Conservation (phyloP, 2,797 vertebrate genomes). For the Onychomys arenicola region DNA sequence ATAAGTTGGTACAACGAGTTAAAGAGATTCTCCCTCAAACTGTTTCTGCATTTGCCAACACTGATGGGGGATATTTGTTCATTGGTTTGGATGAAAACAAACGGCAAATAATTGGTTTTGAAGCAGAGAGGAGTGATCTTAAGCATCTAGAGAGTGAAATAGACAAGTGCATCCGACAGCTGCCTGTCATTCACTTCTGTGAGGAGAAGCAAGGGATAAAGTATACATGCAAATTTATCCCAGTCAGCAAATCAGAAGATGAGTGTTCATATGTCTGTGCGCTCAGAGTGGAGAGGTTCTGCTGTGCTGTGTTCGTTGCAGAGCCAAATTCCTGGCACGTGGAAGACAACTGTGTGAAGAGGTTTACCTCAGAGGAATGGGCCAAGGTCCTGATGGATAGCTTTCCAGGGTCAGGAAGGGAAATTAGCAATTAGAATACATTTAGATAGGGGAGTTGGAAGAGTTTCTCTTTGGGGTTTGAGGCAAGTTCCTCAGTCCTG, state of each 20-base stretch:
- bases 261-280: background rate
- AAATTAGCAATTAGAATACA: background rate
- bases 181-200: constrained; percentile 52
- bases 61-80: constrained; percentile 75
- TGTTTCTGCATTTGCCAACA: constrained; percentile 82
- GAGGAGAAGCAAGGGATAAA: fast-evolving
- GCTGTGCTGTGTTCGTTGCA: constrained; percentile 70
- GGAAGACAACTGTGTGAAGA: background rate
- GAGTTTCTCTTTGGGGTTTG: background rate
- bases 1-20: background rate
- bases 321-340: constrained; percentile 69
- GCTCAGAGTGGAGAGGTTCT: constrained; percentile 22
- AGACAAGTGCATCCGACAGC: background rate
- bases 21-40: constrained; percentile 22
- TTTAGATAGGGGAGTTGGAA: no score
- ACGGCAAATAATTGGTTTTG: constrained; percentile 53
- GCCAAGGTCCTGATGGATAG: background rate
- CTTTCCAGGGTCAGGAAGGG: constrained; percentile 46
- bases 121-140: fast-evolving
- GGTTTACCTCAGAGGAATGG: background rate
- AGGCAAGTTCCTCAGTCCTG: background rate
- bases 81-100: constrained; percentile 21
- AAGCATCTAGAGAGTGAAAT: fast-evolving
- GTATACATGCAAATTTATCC: background rate
- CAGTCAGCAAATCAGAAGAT: background rate